Conservation (phyloP, 2,113 vertebrate genomes). For the Maccullochella peelii region DNA sequence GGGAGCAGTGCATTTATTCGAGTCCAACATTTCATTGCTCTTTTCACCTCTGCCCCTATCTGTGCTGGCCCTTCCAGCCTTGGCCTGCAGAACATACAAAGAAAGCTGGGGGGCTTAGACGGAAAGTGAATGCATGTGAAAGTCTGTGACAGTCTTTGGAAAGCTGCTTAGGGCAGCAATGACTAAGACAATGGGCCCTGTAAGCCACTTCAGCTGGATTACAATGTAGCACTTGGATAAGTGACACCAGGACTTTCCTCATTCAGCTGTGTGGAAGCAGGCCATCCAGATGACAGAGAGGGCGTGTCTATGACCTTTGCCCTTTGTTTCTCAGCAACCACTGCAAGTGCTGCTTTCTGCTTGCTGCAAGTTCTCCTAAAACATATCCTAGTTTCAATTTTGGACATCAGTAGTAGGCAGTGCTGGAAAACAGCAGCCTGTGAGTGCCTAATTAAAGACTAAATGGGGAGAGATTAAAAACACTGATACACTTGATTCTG, state of each 20-base stretch:
- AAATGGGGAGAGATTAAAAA: neutral
- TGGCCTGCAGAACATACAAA: slow-evolving; percentile 21
- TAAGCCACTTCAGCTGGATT: slow-evolving; percentile 70
- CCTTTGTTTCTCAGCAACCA: slow-evolving; percentile 25
- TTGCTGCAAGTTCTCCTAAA: slow-evolving; percentile 5
- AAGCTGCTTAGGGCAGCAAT: slow-evolving; percentile 68
- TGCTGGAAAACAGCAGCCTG: neutral
- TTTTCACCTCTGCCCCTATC: slow-evolving; percentile 36
- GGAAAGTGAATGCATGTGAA: slow-evolving; percentile 30
- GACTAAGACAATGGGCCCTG: slow-evolving; percentile 67
- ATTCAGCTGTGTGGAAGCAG: slow-evolving; percentile 24
- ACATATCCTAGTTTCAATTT: slow-evolving; percentile 1
- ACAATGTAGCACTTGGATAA: slow-evolving; percentile 62
- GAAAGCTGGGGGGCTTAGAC: slow-evolving; percentile 7
- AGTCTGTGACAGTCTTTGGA: slow-evolving; percentile 47
- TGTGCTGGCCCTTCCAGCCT: slow-evolving; percentile 18
- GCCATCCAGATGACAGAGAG: slow-evolving; percentile 39
- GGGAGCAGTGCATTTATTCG: slow-evolving; percentile 16
- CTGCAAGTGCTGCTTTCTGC: neutral
- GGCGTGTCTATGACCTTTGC: slow-evolving; percentile 53
- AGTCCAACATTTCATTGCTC: slow-evolving; percentile 52
- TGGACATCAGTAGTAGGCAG: neutral
- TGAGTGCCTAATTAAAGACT: neutral
- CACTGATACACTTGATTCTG: neutral
- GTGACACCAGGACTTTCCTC: slow-evolving; percentile 51